A percentile compares a stretch with the other conserved stretches of the same genome.
Evolutionary conservation across 2,797 vertebrate species (phyloP).

Genomic region (Aldrovandia affinis): DNA sequence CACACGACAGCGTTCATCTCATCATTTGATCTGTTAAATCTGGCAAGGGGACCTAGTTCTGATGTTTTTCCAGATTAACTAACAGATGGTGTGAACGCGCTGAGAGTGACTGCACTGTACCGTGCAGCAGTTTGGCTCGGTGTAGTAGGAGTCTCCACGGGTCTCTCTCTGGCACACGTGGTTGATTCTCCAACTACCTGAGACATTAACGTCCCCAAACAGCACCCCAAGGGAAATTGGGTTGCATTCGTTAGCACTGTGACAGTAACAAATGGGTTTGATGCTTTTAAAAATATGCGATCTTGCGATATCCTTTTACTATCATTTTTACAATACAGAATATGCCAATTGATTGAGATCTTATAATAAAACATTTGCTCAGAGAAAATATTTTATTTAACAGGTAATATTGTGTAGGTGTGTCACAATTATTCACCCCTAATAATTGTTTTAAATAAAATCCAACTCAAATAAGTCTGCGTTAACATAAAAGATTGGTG

Average conservation of each 20-base stretch:
- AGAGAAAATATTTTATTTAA: too few relatives aligned
- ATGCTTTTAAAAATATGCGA: too few relatives aligned
- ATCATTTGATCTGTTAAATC: conserved; percentile 21
- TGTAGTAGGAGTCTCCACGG: neutral
- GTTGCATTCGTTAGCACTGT: neutral
- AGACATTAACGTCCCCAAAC: conserved; percentile 6
- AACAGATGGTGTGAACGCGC: neutral
- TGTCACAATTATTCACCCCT: too few relatives aligned
- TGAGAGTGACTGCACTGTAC: too few relatives aligned
- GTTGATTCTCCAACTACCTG: conserved; percentile 8
- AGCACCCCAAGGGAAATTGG: neutral
- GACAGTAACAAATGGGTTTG: neutral
- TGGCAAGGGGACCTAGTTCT: conserved; percentile 1
- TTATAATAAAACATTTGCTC: too few relatives aligned
- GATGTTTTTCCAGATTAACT: conserved; percentile 6
- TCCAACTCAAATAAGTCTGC: too few relatives aligned
- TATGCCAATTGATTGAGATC: too few relatives aligned
- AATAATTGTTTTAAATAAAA: too few relatives aligned
- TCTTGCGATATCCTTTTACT: too few relatives aligned
- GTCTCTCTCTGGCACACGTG: neutral
- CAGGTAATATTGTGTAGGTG: too few relatives aligned
- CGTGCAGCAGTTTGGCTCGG: neutral
- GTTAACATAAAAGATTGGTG: too few relatives aligned
- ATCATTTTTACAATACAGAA: too few relatives aligned
- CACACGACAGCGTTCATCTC: conserved; percentile 11